phyloP scores from a whole-genome alignment of 2,888 invertebrate genomes.

The Ophion ellenae region DNA sequence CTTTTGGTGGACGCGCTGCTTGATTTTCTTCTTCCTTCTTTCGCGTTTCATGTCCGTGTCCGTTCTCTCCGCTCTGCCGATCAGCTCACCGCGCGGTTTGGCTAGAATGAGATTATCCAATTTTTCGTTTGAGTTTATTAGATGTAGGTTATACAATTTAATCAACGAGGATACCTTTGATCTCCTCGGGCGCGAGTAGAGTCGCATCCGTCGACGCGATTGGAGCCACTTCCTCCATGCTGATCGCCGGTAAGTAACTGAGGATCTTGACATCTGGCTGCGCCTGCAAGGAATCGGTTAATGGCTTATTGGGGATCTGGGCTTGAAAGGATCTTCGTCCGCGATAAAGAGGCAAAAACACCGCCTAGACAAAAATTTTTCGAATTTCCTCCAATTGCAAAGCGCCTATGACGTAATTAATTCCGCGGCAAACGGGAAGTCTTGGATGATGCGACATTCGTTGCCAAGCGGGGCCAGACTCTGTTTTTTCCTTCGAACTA shows the following conservation, averaged over 20 bases:
- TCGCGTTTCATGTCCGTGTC: constrained; percentile 95
- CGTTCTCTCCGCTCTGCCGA: constrained; percentile 92
- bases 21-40: constrained; percentile 93
- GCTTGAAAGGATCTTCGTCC: too few relatives aligned
- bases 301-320: not conserved
- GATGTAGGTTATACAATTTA: constrained; percentile 58
- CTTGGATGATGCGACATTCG: too few relatives aligned
- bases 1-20: constrained; percentile 87
- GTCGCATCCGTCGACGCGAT: constrained; percentile 93
- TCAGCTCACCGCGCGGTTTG: constrained; percentile 84
- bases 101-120: constrained; percentile 74
- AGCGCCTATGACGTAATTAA: too few relatives aligned
- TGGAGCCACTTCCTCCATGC: constrained; percentile 98
- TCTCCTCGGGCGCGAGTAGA: constrained; percentile 96
- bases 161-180: constrained; percentile 86
- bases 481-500: too few relatives aligned
- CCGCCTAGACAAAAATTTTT: too few relatives aligned
- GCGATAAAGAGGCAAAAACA: too few relatives aligned
- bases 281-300: constrained; percentile 83
- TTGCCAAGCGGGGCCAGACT: too few relatives aligned
- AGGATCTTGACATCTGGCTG: constrained; percentile 95
- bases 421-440: too few relatives aligned
- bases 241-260: constrained; percentile 94
- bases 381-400: too few relatives aligned
- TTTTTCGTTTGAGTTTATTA: not conserved